Base-by-base conservation (phyloP, 1,140 invertebrate genomes). In the Drosophila watanabei region DNA sequence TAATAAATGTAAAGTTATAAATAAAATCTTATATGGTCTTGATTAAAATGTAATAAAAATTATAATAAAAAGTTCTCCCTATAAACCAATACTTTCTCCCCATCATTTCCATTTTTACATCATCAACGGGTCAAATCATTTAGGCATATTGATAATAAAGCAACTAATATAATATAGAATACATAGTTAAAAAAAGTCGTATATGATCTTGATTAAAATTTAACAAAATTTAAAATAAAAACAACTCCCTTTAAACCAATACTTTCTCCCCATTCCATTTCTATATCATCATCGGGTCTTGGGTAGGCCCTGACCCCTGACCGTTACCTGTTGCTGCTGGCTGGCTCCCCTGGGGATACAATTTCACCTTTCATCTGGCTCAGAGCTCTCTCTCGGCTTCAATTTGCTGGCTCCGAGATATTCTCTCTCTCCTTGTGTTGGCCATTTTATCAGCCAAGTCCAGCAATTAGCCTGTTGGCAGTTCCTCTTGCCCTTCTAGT, bases 381-480 rank as follows among this genome's bases (percentile, higher is more conserved):
- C 14, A 14, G n/a, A 68, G 37, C 32, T 37, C 68, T 33, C 16
- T 28, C 35, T 24, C 24, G 46, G 8, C 39, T 35, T 14, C 24
- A 61, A 61, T 65, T 61, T 45, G 37, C 57, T 39, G 24, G 20
- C 16, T n/a, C 20, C 20, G 28, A n/a, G 51, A 58, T n/a, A 24
- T 24, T 24, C 24, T 52, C 30, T 30, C 41, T 37, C 33, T 37
- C 33, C 11, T 28, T 30, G 35, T n/a, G 37, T 51, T 71, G 54
- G 70, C 54, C 52, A 65, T 33, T 49, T 45, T 49, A 65, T 62
- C 63, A 51, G 45, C 28, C 62, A 68, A 72, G 43, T 41, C 56
- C 45, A 24, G 54, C 69, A 73, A 73, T 73, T 73, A 73, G 71
- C 68, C 52, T 71, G 43, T 33, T 72, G 65, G 69, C 51, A 58